These are phyloP conservation scores for Halictus quadricinctus DNA, from an alignment of 2,888 invertebrate genomes.

Conservation along the genomic window DNA sequence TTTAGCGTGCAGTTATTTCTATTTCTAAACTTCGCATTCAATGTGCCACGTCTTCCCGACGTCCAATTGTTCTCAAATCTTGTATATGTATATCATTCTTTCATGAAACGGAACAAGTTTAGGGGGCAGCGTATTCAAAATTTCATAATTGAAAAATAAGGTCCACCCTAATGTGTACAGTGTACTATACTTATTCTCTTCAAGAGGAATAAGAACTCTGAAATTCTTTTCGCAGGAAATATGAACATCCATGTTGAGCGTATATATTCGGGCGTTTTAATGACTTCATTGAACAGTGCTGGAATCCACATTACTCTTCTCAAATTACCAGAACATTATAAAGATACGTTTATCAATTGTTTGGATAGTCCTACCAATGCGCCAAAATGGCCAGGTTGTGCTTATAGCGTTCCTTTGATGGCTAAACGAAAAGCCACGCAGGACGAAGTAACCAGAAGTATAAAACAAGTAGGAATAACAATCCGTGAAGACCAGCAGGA, in stretches of 20 bases:
- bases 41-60: no score
- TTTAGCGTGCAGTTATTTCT: no score
- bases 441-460: slow-evolving; percentile 27
- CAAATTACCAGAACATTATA: slow-evolving; percentile 82
- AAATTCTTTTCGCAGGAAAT: slow-evolving; percentile 61
- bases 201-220: neutral
- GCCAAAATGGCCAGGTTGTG: slow-evolving; percentile 85
- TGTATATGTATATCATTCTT: no score
- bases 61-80: no score
- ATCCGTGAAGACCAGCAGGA: no score
- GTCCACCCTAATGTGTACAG: no score
- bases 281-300: slow-evolving; percentile 91
- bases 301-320: slow-evolving; percentile 90
- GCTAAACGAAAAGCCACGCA: slow-evolving; percentile 18
- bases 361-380: slow-evolving; percentile 86
- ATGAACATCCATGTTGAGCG: slow-evolving; percentile 72
- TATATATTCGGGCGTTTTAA: slow-evolving; percentile 83
- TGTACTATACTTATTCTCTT: neutral
- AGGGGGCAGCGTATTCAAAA: no score
- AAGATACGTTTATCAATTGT: slow-evolving; percentile 83
- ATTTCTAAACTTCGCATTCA: no score
- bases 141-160: no score
- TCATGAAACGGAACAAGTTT: no score
- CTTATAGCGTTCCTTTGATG: slow-evolving; percentile 77
- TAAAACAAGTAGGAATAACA: slow-evolving; percentile 42